Conservation (phyloP, 64 coral and sea anemone genomes). For the Dendronephthya gigantea region DNA sequence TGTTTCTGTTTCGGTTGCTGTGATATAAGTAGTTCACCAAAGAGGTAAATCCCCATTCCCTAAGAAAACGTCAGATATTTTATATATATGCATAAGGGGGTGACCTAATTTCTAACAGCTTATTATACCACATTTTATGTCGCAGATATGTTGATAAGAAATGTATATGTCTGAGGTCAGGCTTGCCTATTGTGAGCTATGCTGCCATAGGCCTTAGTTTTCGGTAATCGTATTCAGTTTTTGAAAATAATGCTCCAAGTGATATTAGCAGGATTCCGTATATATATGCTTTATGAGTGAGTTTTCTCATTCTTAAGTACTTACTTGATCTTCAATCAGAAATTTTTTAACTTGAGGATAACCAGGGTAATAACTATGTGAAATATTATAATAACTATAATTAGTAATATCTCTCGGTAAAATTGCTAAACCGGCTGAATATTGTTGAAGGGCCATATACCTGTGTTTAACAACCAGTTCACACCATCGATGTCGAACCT, state of each 20-base stretch:
- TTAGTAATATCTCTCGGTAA: too few relatives aligned
- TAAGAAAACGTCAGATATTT: background rate
- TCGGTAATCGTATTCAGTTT: too few relatives aligned
- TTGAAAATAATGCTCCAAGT: too few relatives aligned
- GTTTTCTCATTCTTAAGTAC: background rate
- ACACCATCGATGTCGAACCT: conserved; percentile 99
- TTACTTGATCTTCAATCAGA: conserved; percentile 84
- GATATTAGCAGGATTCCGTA: too few relatives aligned
- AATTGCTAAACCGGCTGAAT: background rate
- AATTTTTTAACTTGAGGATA: conserved; percentile 57
- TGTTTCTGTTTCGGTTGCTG: conserved; percentile 56
- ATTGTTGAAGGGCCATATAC: conserved; percentile 25
- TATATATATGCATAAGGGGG: too few relatives aligned
- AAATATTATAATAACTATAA: background rate
- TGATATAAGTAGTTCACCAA: conserved; percentile 88
- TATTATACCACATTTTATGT: too few relatives aligned
- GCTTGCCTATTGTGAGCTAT: too few relatives aligned
- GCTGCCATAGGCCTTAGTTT: too few relatives aligned
- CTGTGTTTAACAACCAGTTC: conserved; percentile 97
- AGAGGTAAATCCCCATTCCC: conserved; percentile 97
- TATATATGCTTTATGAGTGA: too few relatives aligned
- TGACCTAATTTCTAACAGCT: background rate
- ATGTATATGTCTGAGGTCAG: too few relatives aligned
- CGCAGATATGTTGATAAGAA: too few relatives aligned
- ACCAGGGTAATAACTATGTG: conserved; percentile 43